phyloP scores from a whole-genome alignment of 2,888 invertebrate species.

The Aromia moschata region DNA sequence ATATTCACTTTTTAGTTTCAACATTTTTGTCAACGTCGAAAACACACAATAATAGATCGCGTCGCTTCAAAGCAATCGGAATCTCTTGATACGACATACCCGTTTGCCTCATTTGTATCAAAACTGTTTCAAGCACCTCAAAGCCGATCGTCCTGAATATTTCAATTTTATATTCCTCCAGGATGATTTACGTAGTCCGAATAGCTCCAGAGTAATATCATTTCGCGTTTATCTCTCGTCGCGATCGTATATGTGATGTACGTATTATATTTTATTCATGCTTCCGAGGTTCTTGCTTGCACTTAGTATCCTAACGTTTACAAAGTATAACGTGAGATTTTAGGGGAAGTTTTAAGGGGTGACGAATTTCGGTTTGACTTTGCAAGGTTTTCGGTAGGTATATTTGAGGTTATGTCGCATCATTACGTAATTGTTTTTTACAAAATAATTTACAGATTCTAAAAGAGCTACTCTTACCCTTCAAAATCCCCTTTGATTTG shows the following conservation, averaged over 20 bases:
- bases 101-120: neutral
- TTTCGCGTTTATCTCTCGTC: conserved; percentile 14
- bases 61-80: neutral
- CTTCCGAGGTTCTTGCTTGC: neutral
- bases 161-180: neutral
- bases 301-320: neutral
- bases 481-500: no score
- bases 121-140: neutral
- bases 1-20: no score
- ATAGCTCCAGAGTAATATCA: conserved; percentile 1
- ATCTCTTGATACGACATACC: neutral
- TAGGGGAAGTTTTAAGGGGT: neutral
- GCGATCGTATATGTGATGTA: neutral
- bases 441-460: no score
- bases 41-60: no score
- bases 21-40: no score
- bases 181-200: neutral
- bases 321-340: no score
- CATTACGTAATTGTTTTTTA: no score
- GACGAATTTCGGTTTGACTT: neutral
- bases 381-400: neutral
- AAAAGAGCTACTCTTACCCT: no score
- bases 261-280: conserved; percentile 14
- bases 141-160: neutral
- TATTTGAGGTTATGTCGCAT: no score